Evolutionary conservation across 2,888 invertebrate species (phyloP), one percentile per base, ranked within the genome.

Genomic region (Cerastis leucographa): DNA sequence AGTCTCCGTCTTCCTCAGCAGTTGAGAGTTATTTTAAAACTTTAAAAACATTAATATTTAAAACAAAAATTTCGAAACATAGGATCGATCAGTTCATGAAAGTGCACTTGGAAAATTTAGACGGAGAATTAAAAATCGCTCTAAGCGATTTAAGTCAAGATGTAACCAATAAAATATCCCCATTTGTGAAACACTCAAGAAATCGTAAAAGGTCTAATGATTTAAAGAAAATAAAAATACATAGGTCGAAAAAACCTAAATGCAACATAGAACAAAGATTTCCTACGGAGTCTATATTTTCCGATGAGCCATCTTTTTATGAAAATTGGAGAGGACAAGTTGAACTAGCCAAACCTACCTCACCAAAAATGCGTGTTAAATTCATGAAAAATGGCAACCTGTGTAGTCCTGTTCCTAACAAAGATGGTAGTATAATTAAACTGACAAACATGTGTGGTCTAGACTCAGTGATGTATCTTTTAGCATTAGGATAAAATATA

Each of bases 41-140:
- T 4, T 62, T 62, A 62, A 42, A 62, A 62, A 62, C 62, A 40
- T 62, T 62, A 62, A 62, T 62, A 17, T 62, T 62, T 62, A 62
- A 62, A 62, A 62, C 62, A 9, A 62, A 62, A 42, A 42, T 22
- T 22, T 17, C 19, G 11, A 62, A 62, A 62, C 62, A 42, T 4
- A 62, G 40, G 40, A 22, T 62, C 5, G 42, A 62, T 22, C 62
- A 42, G 62, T 62, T 62, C 5, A 3, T 42, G 1, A 42, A 42
- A 62, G 11, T 9, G 3, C 64, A 64, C 7, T 64, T 64, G 12
- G n/a, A 14, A 42, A 12, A 3, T 64, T 22, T 64, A 22, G 42
- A 42, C 7, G 42, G n/a, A n/a, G 42, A 64, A 12, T 3, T 64
- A 0, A 64, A 64, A 42, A n/a, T 42, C 8, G 42, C 14, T 5